phyloP scores from a whole-genome alignment of 2,797 vertebrate species.

The Peromyscus aztecus region DNA sequence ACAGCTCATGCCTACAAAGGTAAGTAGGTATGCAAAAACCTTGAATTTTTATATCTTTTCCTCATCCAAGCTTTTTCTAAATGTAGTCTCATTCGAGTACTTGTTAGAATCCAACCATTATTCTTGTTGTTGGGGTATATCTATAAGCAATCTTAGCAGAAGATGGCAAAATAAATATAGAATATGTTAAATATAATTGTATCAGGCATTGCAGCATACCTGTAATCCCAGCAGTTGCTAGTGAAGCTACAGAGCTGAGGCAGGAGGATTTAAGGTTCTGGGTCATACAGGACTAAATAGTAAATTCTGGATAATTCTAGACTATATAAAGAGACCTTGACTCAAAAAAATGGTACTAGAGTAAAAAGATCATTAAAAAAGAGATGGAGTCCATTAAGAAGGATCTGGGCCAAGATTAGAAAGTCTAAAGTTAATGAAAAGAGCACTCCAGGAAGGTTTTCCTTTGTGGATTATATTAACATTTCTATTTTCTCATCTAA shows the following conservation, averaged over 20 bases:
- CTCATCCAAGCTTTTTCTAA: background rate
- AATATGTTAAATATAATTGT: background rate
- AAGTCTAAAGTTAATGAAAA: background rate
- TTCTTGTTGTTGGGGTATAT: slow-evolving; percentile 22
- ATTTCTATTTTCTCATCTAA: background rate
- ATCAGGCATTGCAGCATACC: background rate
- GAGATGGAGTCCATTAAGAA: background rate
- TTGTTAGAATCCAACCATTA: background rate
- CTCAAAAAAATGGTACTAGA: background rate
- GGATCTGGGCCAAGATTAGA: background rate
- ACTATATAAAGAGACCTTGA: background rate
- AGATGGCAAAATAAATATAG: background rate
- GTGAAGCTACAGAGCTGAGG: background rate
- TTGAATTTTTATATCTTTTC: background rate
- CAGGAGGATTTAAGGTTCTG: background rate
- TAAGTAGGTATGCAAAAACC: background rate
- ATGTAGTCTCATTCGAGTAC: background rate
- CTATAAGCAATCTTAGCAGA: background rate
- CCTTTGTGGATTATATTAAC: background rate
- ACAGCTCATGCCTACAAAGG: background rate
- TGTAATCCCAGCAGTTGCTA: no score
- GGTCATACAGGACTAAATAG: background rate
- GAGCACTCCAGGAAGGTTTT: background rate
- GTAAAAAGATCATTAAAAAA: background rate
- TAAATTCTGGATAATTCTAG: background rate